Percentiles rank a stretch among this genome's conserved stretches.
Evolutionary conservation across 2,888 invertebrate species (phyloP).

Genomic region (Drosophila nr. medialis): DNA sequence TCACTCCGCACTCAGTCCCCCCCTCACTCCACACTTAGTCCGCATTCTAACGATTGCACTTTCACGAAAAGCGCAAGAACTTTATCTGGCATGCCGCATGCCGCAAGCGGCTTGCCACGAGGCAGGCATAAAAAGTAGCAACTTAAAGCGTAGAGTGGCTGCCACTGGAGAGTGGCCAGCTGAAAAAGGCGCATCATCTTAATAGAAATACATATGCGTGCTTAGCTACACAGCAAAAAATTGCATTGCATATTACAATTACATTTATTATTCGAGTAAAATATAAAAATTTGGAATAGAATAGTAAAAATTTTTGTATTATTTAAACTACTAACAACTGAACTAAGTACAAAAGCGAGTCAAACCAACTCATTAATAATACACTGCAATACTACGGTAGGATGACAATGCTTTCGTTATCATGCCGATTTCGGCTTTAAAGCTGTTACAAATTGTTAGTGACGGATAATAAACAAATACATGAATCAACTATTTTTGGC

Average conservation of each 20-base stretch:
- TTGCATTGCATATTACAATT: not conserved
- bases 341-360: not conserved
- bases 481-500: not conserved
- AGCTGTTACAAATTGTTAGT: not conserved
- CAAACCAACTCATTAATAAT: not conserved
- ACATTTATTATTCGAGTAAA: not conserved
- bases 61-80: constrained; percentile 77
- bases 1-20: constrained; percentile 5
- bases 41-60: constrained; percentile 79
- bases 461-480: not conserved
- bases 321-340: not conserved
- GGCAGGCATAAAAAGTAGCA: constrained; percentile 67
- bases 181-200: constrained; percentile 62
- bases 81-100: constrained; percentile 71
- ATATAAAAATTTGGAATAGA: not conserved
- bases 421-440: not conserved
- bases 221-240: constrained; percentile 13
- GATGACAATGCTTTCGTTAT: not conserved
- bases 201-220: constrained; percentile 74
- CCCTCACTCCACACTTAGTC: constrained; percentile 14
- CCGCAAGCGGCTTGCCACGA: constrained; percentile 53
- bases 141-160: constrained; percentile 32
- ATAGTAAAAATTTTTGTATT: not conserved
- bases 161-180: constrained; percentile 30
- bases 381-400: not conserved